phyloP scores from a whole-genome alignment of 1,140 invertebrate genomes.

The Formica exsecta region DNA sequence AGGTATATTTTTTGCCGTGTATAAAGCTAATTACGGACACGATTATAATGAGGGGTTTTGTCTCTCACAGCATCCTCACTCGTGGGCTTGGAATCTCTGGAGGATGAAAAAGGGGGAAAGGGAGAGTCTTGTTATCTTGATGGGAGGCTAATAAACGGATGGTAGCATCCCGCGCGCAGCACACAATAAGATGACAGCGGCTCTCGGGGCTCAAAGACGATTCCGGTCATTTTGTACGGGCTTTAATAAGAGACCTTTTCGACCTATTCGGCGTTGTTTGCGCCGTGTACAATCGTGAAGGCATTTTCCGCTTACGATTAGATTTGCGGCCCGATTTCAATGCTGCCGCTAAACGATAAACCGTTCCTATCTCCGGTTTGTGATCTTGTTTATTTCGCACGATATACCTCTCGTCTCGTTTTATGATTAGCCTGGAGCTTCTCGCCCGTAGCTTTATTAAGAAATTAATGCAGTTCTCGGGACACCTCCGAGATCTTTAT shows the following conservation, averaged over 20 bases:
- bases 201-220: constrained; percentile 66
- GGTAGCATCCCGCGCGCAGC: constrained; percentile 42
- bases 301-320: constrained; percentile 18
- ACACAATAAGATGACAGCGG: constrained; percentile 76
- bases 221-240: constrained; percentile 62
- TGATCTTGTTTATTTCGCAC: background rate
- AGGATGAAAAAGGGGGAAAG: constrained; percentile 51
- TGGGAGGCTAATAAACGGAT: constrained; percentile 72
- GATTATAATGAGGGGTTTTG: constrained; percentile 71
- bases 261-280: constrained; percentile 46
- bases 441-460: background rate
- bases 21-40: constrained; percentile 71
- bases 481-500: background rate
- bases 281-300: background rate
- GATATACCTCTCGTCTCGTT: background rate
- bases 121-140: constrained; percentile 71
- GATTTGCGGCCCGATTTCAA: constrained; percentile 32
- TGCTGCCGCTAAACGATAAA: constrained; percentile 46
- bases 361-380: background rate
- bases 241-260: constrained; percentile 70
- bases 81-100: constrained; percentile 3
- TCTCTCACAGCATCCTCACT: constrained; percentile 34
- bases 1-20: constrained; percentile 48
- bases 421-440: background rate
- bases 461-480: background rate